Evolutionary conservation across 2,113 vertebrate species (phyloP).

Genomic region (Jacana jacana): DNA sequence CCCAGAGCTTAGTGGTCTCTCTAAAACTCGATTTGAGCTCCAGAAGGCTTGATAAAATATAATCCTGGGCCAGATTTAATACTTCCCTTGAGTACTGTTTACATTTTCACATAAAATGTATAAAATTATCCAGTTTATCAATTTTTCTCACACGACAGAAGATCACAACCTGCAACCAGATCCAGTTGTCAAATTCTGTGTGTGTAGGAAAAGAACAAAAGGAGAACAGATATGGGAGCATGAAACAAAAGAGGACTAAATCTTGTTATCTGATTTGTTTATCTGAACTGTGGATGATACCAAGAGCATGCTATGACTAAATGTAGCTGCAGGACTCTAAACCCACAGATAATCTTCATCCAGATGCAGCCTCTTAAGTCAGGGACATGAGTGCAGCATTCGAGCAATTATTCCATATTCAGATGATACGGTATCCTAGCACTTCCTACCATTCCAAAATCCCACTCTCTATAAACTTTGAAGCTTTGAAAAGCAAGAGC

Average conservation of each 20-base stretch:
- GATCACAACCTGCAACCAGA: neutral
- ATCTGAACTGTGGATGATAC: neutral
- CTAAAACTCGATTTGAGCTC: neutral
- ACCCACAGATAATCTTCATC: neutral
- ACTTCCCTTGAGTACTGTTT: neutral
- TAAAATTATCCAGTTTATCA: neutral
- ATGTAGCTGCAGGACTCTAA: neutral
- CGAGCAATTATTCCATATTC: neutral
- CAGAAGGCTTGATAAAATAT: neutral
- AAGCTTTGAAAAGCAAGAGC: neutral
- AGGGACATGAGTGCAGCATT: rapidly evolving
- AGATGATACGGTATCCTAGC: neutral
- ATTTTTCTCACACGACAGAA: neutral
- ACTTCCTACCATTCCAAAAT: neutral
- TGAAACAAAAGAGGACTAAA: neutral
- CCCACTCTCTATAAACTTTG: neutral
- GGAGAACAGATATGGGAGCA: neutral
- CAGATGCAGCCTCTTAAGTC: neutral
- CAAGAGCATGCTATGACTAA: neutral
- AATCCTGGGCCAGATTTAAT: neutral
- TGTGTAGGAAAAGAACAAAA: neutral
- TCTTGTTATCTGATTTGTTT: neutral
- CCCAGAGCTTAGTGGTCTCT: neutral
- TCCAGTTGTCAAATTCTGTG: neutral
- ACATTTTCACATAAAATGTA: neutral